Percentiles rank a stretch among this genome's conserved stretches.
Evolutionary conservation across 2,113 vertebrate species (phyloP).

Genomic region (Manacus vitellinus): DNA sequence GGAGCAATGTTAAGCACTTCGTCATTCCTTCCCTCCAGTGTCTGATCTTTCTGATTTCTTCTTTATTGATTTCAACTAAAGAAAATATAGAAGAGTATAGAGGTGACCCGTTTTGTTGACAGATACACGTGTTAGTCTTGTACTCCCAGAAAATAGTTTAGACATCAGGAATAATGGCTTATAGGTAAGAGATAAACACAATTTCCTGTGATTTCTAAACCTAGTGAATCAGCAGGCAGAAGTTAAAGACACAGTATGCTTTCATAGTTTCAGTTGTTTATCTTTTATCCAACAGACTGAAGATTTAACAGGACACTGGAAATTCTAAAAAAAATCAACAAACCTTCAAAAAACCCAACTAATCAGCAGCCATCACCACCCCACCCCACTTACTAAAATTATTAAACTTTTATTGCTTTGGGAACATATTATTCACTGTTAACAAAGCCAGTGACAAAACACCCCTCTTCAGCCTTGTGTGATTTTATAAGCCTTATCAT

Average conservation of each 20-base stretch:
- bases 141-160: slow-evolving; percentile 33
- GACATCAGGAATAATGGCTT: slow-evolving; percentile 6
- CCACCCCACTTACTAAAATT: background rate
- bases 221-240: background rate
- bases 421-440: background rate
- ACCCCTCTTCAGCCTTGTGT: background rate
- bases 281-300: background rate
- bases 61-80: slow-evolving; percentile 66
- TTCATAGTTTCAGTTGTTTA: background rate
- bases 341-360: background rate
- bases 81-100: slow-evolving; percentile 27
- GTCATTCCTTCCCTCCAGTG: slow-evolving; percentile 25
- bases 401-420: background rate
- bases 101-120: slow-evolving; percentile 49
- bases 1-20: slow-evolving; percentile 29
- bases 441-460: background rate
- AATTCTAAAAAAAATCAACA: background rate
- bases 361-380: background rate
- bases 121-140: slow-evolving; percentile 29
- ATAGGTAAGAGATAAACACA: background rate
- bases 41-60: slow-evolving; percentile 54
- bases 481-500: background rate
- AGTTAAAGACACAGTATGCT: background rate
- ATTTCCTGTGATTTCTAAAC: background rate
- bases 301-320: background rate